A percentile compares a stretch with the other conserved stretches of the same genome.
phyloP scores from a whole-genome alignment of 2,888 invertebrate species.

The Hirtodrosophila cameraria region DNA sequence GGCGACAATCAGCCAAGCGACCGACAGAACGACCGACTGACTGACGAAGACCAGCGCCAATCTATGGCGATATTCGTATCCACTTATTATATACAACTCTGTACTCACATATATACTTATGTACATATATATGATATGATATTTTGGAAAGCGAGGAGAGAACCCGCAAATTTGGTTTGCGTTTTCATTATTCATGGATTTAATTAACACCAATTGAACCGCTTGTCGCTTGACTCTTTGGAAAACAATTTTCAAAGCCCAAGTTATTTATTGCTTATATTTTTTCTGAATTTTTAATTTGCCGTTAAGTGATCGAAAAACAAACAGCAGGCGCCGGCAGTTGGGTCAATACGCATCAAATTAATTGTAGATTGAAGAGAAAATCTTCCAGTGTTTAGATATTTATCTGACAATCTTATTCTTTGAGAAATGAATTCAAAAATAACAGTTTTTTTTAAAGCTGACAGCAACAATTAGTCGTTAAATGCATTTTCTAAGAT shows the following conservation, averaged over 20 bases:
- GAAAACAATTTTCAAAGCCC: slow-evolving; percentile 62
- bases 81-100: slow-evolving; percentile 4
- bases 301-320: slow-evolving; percentile 64
- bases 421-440: too few relatives aligned
- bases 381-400: not conserved
- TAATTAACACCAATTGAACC: slow-evolving; percentile 85
- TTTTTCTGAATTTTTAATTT: slow-evolving; percentile 61
- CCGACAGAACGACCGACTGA: slow-evolving; percentile 31
- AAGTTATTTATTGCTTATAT: slow-evolving; percentile 68
- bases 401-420: too few relatives aligned
- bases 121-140: not conserved
- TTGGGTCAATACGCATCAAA: slow-evolving; percentile 13
- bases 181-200: slow-evolving; percentile 82
- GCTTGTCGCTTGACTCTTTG: slow-evolving; percentile 80
- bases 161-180: slow-evolving; percentile 62
- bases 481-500: too few relatives aligned
- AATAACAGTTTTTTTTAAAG: too few relatives aligned
- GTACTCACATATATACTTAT: not conserved
- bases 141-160: slow-evolving; percentile 9
- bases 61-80: slow-evolving; percentile 48
- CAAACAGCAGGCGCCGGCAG: slow-evolving; percentile 31
- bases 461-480: too few relatives aligned
- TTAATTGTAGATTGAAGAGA: slow-evolving; percentile 22
- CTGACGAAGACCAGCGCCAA: slow-evolving; percentile 51
- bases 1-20: slow-evolving; percentile 62